These are phyloP conservation scores for Anaspis maculata DNA, from an alignment of 2,888 invertebrate genomes.

Conservation along the genomic window DNA sequence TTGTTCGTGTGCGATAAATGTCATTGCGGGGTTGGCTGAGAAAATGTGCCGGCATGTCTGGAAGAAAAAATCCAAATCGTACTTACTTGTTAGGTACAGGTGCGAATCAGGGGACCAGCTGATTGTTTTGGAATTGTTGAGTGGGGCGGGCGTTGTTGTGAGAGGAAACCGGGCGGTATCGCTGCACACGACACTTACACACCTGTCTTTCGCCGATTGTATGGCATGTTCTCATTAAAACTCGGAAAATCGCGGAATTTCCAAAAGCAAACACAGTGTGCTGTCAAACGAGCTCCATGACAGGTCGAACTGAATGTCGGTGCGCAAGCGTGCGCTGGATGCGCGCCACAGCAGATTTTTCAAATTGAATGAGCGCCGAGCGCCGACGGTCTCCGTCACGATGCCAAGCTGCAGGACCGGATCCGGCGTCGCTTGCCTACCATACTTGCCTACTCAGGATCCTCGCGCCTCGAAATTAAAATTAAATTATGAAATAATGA, in stretches of 20 bases:
- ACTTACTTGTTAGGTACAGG: conserved; percentile 22
- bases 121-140: conserved; percentile 17
- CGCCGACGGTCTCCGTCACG: no score
- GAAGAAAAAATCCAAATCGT: conserved; percentile 13
- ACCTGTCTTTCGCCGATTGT: conserved; percentile 25
- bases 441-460: no score
- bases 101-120: conserved; percentile 21
- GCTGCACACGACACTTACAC: conserved; percentile 28
- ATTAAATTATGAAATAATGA: no score
- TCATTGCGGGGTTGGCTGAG: no score
- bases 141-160: conserved; percentile 19
- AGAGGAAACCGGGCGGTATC: conserved; percentile 22
- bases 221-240: conserved; percentile 32
- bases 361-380: neutral
- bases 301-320: conserved; percentile 33
- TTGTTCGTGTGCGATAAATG: no score
- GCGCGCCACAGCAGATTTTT: conserved; percentile 2
- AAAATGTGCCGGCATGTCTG: no score
- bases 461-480: no score
- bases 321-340: conserved; percentile 7
- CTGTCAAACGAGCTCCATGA: conserved; percentile 41
- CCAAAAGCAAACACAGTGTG: conserved; percentile 35
- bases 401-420: no score
- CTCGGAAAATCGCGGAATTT: conserved; percentile 37
- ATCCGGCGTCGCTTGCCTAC: no score